Conservation (phyloP, 2,888 invertebrate species). For the Ganaspis brasiliensis region DNA sequence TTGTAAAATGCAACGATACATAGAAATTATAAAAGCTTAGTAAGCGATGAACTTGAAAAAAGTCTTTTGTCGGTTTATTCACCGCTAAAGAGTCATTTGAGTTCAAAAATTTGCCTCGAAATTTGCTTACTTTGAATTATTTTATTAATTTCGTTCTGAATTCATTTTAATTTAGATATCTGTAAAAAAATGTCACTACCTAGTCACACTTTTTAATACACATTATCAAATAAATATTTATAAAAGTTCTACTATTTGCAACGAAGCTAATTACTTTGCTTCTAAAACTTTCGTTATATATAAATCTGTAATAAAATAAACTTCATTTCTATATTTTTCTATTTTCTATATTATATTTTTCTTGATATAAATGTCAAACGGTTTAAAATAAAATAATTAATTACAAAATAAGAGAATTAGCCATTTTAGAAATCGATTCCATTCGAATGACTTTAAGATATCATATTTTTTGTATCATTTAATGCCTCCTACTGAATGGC, state of each 20-base stretch:
- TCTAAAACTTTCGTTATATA: too few relatives aligned
- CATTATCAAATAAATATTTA: too few relatives aligned
- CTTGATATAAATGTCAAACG: too few relatives aligned
- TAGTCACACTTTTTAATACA: too few relatives aligned
- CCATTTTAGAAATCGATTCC: slow-evolving; percentile 17
- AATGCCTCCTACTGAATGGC: neutral
- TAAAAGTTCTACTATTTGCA: too few relatives aligned
- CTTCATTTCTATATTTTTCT: neutral
- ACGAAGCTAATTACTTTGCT: too few relatives aligned
- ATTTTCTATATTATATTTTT: neutral
- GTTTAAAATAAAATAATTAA: too few relatives aligned
- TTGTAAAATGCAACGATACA: neutral
- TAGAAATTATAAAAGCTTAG: slow-evolving; percentile 4
- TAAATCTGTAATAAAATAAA: too few relatives aligned
- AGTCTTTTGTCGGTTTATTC: slow-evolving; percentile 8
- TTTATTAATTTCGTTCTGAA: neutral
- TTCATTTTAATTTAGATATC: too few relatives aligned
- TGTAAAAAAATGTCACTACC: too few relatives aligned
- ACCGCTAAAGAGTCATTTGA: neutral
- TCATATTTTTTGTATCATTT: neutral
- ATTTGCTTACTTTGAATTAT: neutral
- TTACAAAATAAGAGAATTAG: too few relatives aligned
- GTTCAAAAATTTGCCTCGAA: neutral
- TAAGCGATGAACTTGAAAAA: neutral
- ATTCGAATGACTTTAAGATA: neutral